These are phyloP conservation scores for Presbytis comata DNA, from an alignment of 2,797 vertebrate species.

Conservation along the genomic window DNA sequence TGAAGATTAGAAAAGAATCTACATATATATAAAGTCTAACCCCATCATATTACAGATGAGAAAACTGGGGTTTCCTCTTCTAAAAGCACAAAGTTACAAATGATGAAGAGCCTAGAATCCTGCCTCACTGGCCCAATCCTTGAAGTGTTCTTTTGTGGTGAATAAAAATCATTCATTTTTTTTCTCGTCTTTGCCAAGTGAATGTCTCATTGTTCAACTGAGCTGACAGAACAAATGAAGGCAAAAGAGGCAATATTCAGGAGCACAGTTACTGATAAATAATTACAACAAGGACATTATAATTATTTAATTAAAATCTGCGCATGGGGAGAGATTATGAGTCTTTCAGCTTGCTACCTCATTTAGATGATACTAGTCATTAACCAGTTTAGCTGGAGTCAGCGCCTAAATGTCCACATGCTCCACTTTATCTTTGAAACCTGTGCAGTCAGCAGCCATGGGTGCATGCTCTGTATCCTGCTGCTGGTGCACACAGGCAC, in stretches of 20 bases:
- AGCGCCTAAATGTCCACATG: slow-evolving; percentile 80
- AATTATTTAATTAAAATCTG: slow-evolving; percentile 89
- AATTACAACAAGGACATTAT: slow-evolving; percentile 85
- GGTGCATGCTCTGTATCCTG: slow-evolving; percentile 74
- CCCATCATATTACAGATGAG: not conserved
- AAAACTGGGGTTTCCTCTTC: not conserved
- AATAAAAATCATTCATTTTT: slow-evolving; percentile 78
- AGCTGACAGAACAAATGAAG: slow-evolving; percentile 82
- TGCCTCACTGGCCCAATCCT: not conserved
- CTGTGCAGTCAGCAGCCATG: slow-evolving; percentile 84
- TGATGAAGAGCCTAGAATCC: not conserved
- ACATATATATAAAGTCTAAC: not conserved
- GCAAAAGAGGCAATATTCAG: slow-evolving; percentile 82
- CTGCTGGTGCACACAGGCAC: slow-evolving; percentile 57
- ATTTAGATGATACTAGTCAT: slow-evolving; percentile 86
- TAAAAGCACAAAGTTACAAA: not conserved
- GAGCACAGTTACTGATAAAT: slow-evolving; percentile 87
- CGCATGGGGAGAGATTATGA: slow-evolving; percentile 85
- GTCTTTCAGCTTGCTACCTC: slow-evolving; percentile 83
- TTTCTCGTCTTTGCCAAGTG: slow-evolving; percentile 65
- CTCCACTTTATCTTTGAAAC: slow-evolving; percentile 80
- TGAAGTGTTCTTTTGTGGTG: not conserved
- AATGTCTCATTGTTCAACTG: slow-evolving; percentile 76
- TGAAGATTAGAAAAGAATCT: not conserved
- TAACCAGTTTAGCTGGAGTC: slow-evolving; percentile 85